Percentiles rank a stretch among this genome's conserved stretches.
Conservation (phyloP, 1,140 invertebrate species). For the Trinorchestia longiramus region DNA sequence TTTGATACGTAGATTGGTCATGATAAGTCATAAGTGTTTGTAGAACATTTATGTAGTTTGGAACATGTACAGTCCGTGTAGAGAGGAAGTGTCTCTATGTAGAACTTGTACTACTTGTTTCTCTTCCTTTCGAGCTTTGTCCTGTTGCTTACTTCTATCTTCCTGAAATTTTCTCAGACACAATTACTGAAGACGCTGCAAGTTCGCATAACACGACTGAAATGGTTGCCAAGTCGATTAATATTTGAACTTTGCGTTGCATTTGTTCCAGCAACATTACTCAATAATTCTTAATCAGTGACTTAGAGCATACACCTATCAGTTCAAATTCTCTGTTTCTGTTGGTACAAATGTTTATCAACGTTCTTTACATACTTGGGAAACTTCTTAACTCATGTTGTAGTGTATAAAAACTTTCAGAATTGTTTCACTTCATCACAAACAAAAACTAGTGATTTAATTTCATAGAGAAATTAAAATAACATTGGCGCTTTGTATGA, state of each 20-base stretch:
- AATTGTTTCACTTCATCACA: neutral
- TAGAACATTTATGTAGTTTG: neutral
- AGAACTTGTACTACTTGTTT: neutral
- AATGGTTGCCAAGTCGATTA: neutral
- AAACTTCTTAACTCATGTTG: neutral
- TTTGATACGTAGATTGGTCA: neutral
- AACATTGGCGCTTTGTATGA: neutral
- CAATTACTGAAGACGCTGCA: neutral
- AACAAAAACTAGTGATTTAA: no score
- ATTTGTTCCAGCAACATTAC: neutral
- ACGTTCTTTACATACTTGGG: neutral
- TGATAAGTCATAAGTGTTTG: neutral
- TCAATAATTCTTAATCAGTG: neutral
- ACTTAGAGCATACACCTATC: neutral
- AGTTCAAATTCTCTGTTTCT: neutral
- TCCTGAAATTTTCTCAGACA: neutral
- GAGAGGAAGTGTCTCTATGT: neutral
- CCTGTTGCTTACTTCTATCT: neutral
- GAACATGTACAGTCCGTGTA: neutral
- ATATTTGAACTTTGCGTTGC: neutral
- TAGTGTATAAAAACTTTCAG: neutral
- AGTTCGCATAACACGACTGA: neutral
- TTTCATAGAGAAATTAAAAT: neutral
- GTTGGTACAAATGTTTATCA: neutral
- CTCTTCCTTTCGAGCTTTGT: neutral